Evolutionary conservation across 2,797 vertebrate genomes (phyloP).

Genomic region (Squalus acanthias): DNA sequence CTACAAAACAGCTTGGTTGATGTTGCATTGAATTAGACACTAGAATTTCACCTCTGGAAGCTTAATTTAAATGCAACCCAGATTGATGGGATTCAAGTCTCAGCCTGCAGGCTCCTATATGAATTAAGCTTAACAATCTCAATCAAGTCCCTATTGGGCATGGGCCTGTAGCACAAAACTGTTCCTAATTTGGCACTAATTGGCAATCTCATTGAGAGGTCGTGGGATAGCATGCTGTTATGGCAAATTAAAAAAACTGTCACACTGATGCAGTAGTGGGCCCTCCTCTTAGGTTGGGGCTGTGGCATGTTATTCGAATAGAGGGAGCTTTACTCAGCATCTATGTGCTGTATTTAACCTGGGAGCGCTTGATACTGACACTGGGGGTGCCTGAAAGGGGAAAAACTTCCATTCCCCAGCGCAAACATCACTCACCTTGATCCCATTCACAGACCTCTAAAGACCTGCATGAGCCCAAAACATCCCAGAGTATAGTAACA

Average conservation of each 20-base stretch:
- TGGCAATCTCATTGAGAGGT: not conserved
- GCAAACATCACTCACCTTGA: not conserved
- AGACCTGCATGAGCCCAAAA: not conserved
- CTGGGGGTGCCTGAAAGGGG: not conserved
- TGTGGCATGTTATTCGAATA: not conserved
- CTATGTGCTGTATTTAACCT: not conserved
- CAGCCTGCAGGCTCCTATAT: not conserved
- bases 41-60: not conserved
- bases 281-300: not conserved
- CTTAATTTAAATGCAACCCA: not conserved
- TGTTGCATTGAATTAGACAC: not conserved
- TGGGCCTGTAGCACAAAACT: not conserved
- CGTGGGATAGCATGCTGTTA: not conserved
- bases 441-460: not conserved
- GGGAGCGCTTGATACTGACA: not conserved
- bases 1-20: not conserved
- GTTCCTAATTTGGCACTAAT: not conserved
- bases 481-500: not conserved
- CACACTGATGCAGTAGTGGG: not conserved
- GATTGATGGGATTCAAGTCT: not conserved
- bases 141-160: not conserved
- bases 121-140: not conserved
- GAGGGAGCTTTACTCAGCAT: not conserved
- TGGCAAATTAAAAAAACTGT: not conserved
- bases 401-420: not conserved